These are phyloP conservation scores for Onthophagus sagittarius DNA, from an alignment of 2,888 invertebrate species.

Conservation along the genomic window DNA sequence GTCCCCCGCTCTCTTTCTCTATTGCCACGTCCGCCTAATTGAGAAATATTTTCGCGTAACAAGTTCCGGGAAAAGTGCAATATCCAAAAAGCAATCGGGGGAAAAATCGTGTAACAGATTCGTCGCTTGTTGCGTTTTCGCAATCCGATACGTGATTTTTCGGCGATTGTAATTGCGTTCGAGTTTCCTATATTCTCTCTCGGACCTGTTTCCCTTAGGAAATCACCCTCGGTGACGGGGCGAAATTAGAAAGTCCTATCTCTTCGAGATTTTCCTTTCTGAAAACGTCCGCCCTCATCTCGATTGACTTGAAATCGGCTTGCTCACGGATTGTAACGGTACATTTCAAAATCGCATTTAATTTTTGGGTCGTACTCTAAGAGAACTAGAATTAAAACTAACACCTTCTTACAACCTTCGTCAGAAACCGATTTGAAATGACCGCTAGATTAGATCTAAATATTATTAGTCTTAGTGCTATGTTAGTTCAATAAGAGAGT, in stretches of 20 bases:
- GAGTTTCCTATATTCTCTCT: neutral
- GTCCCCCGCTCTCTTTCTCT: neutral
- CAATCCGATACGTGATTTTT: neutral
- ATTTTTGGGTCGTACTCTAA: too few species aligned
- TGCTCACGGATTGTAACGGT: neutral
- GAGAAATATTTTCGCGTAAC: neutral
- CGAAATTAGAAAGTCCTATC: slow-evolving; percentile 1
- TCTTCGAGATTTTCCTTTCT: neutral
- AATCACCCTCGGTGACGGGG: slow-evolving; percentile 8
- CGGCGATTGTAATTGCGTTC: neutral
- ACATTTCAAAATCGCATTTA: too few species aligned
- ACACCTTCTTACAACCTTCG: too few species aligned
- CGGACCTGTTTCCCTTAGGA: neutral
- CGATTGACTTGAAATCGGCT: neutral
- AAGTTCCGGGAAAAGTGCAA: neutral
- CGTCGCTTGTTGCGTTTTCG: neutral
- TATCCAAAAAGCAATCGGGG: neutral
- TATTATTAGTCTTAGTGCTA: too few species aligned
- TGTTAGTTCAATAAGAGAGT: neutral
- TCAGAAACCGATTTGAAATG: too few species aligned
- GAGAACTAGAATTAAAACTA: too few species aligned
- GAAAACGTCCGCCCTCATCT: neutral
- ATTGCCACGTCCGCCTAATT: neutral
- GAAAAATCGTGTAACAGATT: too few species aligned
- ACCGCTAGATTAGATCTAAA: too few species aligned